Percentiles rank a stretch among this genome's conserved stretches.
phyloP scores from a whole-genome alignment of 1,140 invertebrate species.

The Zaprionus nigranus region DNA sequence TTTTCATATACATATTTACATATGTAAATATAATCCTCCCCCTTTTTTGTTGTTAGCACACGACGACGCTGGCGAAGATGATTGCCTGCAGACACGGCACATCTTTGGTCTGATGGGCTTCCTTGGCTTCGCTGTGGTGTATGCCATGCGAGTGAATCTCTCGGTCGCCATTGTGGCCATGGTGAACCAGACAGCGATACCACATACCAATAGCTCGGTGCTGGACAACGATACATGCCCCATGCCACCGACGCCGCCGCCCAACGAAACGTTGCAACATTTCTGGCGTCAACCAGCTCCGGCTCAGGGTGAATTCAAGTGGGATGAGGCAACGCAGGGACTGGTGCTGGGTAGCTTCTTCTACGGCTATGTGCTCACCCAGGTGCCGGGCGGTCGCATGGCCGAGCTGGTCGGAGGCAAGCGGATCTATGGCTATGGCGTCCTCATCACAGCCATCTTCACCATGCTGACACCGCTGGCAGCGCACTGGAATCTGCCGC shows the following conservation, averaged over 20 bases:
- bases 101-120: constrained; percentile 92
- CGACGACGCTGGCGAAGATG: constrained; percentile 29
- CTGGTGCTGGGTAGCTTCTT: constrained; percentile 94
- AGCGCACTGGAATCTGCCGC: constrained; percentile 88
- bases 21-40: no score
- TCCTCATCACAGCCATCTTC: constrained; percentile 91
- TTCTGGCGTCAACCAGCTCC: constrained; percentile 75
- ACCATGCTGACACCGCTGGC: constrained; percentile 90
- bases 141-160: constrained; percentile 96
- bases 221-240: constrained; percentile 87
- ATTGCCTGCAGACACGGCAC: constrained; percentile 88
- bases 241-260: constrained; percentile 58
- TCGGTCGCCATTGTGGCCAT: constrained; percentile 97
- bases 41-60: background rate
- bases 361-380: constrained; percentile 94
- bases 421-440: constrained; percentile 91
- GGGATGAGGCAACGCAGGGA: constrained; percentile 91
- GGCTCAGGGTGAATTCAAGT: constrained; percentile 90
- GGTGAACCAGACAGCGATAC: constrained; percentile 91
- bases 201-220: constrained; percentile 86
- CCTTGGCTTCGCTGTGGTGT: constrained; percentile 92
- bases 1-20: no score
- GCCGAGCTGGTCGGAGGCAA: constrained; percentile 93
- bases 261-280: constrained; percentile 84
- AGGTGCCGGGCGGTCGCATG: constrained; percentile 93